Percentiles rank a stretch among this genome's conserved stretches.
These are phyloP conservation scores for Corella eumyota DNA, from an alignment of 23 tunicate genomes.

Conservation along the genomic window DNA sequence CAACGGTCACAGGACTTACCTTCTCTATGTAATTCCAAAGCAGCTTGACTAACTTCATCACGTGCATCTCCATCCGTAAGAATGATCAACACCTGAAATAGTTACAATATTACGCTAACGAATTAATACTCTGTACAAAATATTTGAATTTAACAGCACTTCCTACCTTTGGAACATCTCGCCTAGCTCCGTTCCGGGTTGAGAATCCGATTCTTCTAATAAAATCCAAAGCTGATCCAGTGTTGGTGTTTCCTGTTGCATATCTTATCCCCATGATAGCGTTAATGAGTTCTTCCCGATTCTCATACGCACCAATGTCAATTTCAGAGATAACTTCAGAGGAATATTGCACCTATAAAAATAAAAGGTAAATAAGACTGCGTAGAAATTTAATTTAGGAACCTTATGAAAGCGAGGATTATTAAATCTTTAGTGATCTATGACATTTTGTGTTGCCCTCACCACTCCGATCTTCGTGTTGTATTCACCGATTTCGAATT, in stretches of 20 bases:
- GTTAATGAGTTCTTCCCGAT: slow-evolving; percentile 23
- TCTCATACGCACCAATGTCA: slow-evolving; percentile 38
- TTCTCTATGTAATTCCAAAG: slow-evolving; percentile 20
- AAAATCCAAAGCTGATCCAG: slow-evolving; percentile 64
- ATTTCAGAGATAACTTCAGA: slow-evolving; percentile 43
- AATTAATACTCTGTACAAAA: neutral
- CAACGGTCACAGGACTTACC: no score
- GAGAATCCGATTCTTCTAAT: slow-evolving; percentile 42
- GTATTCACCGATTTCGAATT: slow-evolving; percentile 86
- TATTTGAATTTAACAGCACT: neutral
- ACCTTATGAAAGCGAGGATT: no score
- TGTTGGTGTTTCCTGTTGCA: slow-evolving; percentile 41
- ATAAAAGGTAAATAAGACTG: neutral
- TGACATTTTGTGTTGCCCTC: neutral
- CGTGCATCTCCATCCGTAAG: slow-evolving; percentile 69
- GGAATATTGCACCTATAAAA: slow-evolving; percentile 41
- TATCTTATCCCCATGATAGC: slow-evolving; percentile 34
- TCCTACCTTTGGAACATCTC: slow-evolving; percentile 51
- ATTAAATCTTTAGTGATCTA: neutral
- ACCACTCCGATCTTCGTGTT: slow-evolving; percentile 86
- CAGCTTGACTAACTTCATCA: slow-evolving; percentile 40
- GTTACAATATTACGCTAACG: neutral
- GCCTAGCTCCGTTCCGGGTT: slow-evolving; percentile 29
- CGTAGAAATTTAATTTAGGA: no score
- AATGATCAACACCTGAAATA: slow-evolving; percentile 58